Evolutionary conservation across 2,113 vertebrate genomes (phyloP).

Genomic region (Lagopus muta): DNA sequence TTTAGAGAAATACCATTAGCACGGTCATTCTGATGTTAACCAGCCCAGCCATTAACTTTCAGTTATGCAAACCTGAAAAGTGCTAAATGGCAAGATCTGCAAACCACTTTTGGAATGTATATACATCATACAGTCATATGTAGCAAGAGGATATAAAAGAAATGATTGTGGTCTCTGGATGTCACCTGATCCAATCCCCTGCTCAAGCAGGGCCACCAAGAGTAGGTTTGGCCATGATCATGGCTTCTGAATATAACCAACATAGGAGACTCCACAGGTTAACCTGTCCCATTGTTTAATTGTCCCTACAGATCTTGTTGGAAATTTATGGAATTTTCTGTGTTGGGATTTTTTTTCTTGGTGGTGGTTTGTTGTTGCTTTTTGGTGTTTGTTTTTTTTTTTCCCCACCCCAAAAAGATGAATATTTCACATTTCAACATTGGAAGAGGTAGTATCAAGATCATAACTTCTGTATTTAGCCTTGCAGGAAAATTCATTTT

Average conservation of each 20-base stretch:
- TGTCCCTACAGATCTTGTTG: not conserved
- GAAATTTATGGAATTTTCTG: not conserved
- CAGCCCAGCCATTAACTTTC: rapidly evolving
- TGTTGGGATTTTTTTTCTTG: not conserved
- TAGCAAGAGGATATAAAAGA: not conserved
- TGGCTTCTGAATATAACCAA: not conserved
- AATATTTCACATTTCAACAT: not conserved
- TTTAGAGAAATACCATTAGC: not conserved
- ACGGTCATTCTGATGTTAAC: not conserved
- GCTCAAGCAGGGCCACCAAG: not conserved
- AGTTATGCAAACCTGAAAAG: rapidly evolving
- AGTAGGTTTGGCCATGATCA: not conserved
- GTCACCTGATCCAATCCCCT: not conserved
- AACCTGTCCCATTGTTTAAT: not conserved
- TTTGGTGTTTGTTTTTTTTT: too few species aligned
- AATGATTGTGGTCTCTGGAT: not conserved
- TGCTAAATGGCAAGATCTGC: not conserved
- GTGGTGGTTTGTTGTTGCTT: too few species aligned
- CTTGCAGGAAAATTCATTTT: not conserved
- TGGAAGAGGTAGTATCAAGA: not conserved
- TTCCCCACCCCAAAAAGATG: not conserved
- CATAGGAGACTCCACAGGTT: not conserved
- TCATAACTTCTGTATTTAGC: not conserved
- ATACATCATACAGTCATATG: not conserved
- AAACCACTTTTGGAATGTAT: not conserved